Evolutionary conservation across 2,113 vertebrate species (phyloP).

Genomic region (Neodontobutis hainanensis): DNA sequence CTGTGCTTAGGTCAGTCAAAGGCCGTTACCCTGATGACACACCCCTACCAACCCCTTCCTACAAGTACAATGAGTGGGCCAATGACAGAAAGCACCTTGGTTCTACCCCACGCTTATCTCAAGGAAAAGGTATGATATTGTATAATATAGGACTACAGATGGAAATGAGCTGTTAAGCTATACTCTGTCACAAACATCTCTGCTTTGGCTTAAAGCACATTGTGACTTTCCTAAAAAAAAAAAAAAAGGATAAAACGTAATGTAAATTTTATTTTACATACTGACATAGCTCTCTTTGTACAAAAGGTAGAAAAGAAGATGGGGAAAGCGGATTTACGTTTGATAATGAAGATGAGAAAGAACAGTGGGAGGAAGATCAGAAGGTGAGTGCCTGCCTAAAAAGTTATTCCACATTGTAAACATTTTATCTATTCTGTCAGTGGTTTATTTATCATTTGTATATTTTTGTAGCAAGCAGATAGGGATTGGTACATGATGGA

Average conservation of each 20-base stretch:
- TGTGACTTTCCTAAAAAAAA: too few species aligned
- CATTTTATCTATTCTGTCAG: not conserved
- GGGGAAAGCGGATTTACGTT: conserved; percentile 88
- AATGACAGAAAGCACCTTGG: conserved; percentile 91
- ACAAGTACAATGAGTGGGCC: conserved; percentile 98
- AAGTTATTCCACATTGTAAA: not conserved
- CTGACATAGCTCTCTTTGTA: not conserved
- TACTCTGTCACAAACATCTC: too few species aligned
- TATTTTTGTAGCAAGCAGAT: conserved; percentile 89
- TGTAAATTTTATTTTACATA: not conserved
- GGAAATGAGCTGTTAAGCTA: too few species aligned
- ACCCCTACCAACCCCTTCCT: conserved; percentile 91
- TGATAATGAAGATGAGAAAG: conserved; percentile 89
- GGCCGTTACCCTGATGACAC: conserved; percentile 87
- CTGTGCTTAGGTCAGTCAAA: conserved; percentile 83
- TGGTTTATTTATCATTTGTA: not conserved
- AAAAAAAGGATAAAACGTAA: not conserved
- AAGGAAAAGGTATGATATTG: conserved; percentile 86
- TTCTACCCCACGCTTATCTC: conserved; percentile 90
- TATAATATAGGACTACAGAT: too few species aligned
- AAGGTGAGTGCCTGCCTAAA: conserved; percentile 75
- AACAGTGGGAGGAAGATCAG: conserved; percentile 97
- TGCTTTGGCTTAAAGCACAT: too few species aligned
- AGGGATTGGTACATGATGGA: conserved; percentile 99
- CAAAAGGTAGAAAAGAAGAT: conserved; percentile 82